These are phyloP conservation scores for Scaptomyza polygonia DNA, from an alignment of 2,888 invertebrate species.

Conservation along the genomic window DNA sequence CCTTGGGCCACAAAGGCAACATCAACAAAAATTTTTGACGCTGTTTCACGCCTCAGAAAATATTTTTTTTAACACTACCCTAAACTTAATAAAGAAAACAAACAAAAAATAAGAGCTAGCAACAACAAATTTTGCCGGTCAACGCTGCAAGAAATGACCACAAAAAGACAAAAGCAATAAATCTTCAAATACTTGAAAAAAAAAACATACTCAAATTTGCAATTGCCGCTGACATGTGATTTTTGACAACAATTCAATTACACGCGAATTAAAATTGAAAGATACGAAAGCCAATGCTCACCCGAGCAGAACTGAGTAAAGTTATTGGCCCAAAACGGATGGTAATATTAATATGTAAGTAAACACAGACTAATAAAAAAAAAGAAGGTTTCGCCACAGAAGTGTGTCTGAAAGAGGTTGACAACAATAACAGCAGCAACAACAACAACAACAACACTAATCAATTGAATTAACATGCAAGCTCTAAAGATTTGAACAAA, in stretches of 20 bases:
- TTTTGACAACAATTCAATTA: slow-evolving; percentile 69
- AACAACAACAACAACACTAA: slow-evolving; percentile 37
- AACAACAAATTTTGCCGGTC: no score
- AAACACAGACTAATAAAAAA: no score
- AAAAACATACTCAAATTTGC: slow-evolving; percentile 22
- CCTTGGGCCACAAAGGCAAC: slow-evolving; percentile 35
- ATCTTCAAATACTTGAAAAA: slow-evolving; percentile 23
- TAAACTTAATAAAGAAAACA: no score
- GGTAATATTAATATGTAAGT: slow-evolving; percentile 4
- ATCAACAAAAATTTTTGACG: slow-evolving; percentile 12
- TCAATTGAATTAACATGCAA: slow-evolving; percentile 58
- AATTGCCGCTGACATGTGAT: slow-evolving; percentile 63
- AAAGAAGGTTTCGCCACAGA: no score
- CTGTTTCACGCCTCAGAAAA: slow-evolving; percentile 22
- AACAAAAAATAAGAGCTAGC: no score
- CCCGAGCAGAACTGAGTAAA: no score
- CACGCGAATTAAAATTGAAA: slow-evolving; percentile 30
- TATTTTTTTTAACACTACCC: no score
- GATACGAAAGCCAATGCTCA: no score
- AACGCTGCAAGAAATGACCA: neutral
- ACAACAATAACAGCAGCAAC: slow-evolving; percentile 20
- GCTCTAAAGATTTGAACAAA: slow-evolving; percentile 59
- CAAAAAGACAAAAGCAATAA: slow-evolving; percentile 36
- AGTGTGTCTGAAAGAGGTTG: slow-evolving; percentile 22
- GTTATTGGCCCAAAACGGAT: slow-evolving; percentile 44